Base-by-base conservation (phyloP, 2,888 invertebrate species). In the Caenorhabditis sp. region DNA sequence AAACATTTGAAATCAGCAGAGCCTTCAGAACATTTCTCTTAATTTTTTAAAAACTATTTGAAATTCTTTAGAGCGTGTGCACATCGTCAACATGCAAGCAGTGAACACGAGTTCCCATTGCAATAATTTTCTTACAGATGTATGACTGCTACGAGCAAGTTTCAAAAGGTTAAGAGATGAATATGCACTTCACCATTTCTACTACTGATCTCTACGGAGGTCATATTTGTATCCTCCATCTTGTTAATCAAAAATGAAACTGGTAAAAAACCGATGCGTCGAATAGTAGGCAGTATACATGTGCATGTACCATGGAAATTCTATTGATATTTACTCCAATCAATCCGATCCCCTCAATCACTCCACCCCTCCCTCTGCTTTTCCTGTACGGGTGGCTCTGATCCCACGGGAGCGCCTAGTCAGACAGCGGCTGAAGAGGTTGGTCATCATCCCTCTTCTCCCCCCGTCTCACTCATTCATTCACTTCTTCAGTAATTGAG, bases 391-490 rank as follows among this genome's bases (percentile, higher is more conserved):
- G 47, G 47, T 47, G 47, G 47, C 38, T 47, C 19, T 5, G n/a
- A 6, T 47, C 47, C 47, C 47, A 7, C 47, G n/a, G 47, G 47
- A 19, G 47, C 5, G 14, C 19, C 47, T 47, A 19, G 5, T 19
- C 19, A 47, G 47, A 47, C 19, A 47, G 19, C n/a, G 47, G 10
- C 47, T n/a, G 0, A 19, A 14, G 47, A 47, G 14, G 47, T 47
- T 47, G n/a, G 47, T 47, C 47, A 47, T 47, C 47, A 47, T 19
- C 47, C 3, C 47, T 19, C 19, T 19, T 19, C 47, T 47, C 47
- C 4, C n/a, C n/a, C 6, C 7, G 47, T 47, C 47, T 47, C 47
- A 47, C 10, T 47, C 47, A 47, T 47, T 47, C 61, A 61, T 61
- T 61, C 61, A n/a, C 35, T 24, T 19, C 22, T 38, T 61, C 61